These are phyloP conservation scores for Philereme transversata DNA, from an alignment of 2,888 invertebrate genomes.

Conservation along the genomic window DNA sequence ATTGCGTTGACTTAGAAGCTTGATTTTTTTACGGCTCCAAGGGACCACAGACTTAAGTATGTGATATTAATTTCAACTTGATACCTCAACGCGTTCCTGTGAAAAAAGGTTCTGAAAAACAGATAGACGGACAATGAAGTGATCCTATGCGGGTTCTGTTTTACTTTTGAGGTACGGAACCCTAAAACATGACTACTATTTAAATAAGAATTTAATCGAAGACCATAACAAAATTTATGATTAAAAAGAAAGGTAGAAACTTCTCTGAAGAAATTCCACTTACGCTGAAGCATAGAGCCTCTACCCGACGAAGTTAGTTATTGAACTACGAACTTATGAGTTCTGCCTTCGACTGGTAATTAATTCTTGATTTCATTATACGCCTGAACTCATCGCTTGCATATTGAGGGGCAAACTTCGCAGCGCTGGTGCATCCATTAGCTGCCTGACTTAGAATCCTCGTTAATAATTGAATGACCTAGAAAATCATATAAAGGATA, in stretches of 20 bases:
- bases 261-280: not conserved
- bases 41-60: too few relatives aligned
- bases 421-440: conserved; percentile 7
- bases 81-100: too few relatives aligned
- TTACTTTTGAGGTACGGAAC: too few relatives aligned
- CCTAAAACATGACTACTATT: too few relatives aligned
- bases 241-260: not conserved
- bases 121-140: too few relatives aligned
- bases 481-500: not conserved
- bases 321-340: conserved; percentile 13
- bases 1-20: too few relatives aligned
- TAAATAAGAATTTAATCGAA: not conserved
- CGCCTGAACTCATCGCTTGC: conserved; percentile 6
- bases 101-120: too few relatives aligned
- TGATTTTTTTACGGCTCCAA: too few relatives aligned
- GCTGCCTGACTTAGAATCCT: not conserved
- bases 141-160: too few relatives aligned
- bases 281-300: conserved; percentile 1
- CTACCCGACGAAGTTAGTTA: conserved; percentile 9
- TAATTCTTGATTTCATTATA: conserved; percentile 26
- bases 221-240: not conserved
- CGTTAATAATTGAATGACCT: too few relatives aligned
- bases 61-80: too few relatives aligned
- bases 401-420: conserved; percentile 13
- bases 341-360: conserved; percentile 19